Evolutionary conservation across 2,797 vertebrate genomes (phyloP).

Genomic region (Lerista edwardsae): DNA sequence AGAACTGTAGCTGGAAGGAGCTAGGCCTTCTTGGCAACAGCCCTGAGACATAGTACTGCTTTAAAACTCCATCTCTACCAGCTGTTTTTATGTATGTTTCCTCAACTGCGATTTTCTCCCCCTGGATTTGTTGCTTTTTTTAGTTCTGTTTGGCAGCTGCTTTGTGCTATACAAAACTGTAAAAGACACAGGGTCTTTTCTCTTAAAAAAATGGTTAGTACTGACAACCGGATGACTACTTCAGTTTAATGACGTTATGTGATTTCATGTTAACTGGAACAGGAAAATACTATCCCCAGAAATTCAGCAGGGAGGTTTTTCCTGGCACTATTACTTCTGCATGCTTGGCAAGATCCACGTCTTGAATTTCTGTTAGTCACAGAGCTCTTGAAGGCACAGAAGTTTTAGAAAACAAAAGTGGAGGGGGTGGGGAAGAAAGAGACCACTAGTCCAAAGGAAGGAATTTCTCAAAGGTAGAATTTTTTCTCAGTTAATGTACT

Average conservation of each 20-base stretch:
- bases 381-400: too few species aligned
- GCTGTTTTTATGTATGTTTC: neutral
- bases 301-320: neutral
- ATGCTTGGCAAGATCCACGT: neutral
- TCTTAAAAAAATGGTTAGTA: too few species aligned
- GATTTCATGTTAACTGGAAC: neutral
- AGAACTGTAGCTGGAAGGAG: neutral
- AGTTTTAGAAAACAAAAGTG: too few species aligned
- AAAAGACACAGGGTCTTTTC: too few species aligned
- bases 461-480: neutral
- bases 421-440: too few species aligned
- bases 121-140: neutral
- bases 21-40: neutral
- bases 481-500: neutral
- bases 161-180: neutral
- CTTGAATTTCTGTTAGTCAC: neutral
- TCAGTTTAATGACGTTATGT: neutral
- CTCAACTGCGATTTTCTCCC: neutral
- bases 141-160: neutral
- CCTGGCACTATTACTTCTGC: neutral
- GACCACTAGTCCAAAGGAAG: neutral
- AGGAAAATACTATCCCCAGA: neutral
- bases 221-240: neutral
- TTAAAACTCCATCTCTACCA: neutral
- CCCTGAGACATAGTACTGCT: neutral